These are phyloP conservation scores for Calameuta idolon DNA, from an alignment of 2,888 invertebrate species.

Conservation along the genomic window DNA sequence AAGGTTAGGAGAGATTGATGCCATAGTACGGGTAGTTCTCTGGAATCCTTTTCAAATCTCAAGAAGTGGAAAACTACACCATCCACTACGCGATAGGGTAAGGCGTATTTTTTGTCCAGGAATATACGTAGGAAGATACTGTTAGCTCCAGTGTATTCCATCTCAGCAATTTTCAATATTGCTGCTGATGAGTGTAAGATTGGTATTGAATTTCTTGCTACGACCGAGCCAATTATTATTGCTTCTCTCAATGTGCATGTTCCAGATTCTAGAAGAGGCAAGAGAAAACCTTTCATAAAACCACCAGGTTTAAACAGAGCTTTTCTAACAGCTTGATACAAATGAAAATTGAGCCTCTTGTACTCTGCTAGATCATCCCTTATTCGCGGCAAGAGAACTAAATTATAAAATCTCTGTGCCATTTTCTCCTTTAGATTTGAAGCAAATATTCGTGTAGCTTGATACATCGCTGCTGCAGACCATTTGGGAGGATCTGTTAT, in stretches of 20 bases:
- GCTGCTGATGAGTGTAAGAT: conserved; percentile 96
- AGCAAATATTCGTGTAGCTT: conserved; percentile 95
- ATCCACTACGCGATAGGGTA: conserved; percentile 95
- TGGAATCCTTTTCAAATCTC: conserved; percentile 85
- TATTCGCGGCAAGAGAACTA: conserved; percentile 91
- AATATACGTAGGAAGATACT: conserved; percentile 94
- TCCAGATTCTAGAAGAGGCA: conserved; percentile 85
- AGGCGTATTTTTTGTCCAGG: conserved; percentile 96
- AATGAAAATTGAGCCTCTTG: conserved; percentile 94
- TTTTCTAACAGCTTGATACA: conserved; percentile 94
- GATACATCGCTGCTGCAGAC: conserved; percentile 98
- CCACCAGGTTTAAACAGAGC: conserved; percentile 96
- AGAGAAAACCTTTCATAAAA: conserved; percentile 93
- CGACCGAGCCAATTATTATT: conserved; percentile 91
- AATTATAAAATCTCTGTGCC: conserved; percentile 95
- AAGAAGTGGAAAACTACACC: conserved; percentile 94
- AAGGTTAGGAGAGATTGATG: conserved; percentile 95
- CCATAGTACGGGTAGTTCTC: conserved; percentile 95
- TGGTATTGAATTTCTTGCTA: conserved; percentile 92
- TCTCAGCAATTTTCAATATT: conserved; percentile 94
- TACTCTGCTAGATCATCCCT: conserved; percentile 96
- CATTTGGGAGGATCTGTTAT: conserved; percentile 91
- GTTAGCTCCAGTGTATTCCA: conserved; percentile 96
- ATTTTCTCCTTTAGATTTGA: conserved; percentile 96
- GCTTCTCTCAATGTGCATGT: conserved; percentile 96